A percentile compares a stretch with the other conserved stretches of the same genome.
Evolutionary conservation across 2,888 invertebrate genomes (phyloP).

Genomic region (Parascotia fuliginaria): DNA sequence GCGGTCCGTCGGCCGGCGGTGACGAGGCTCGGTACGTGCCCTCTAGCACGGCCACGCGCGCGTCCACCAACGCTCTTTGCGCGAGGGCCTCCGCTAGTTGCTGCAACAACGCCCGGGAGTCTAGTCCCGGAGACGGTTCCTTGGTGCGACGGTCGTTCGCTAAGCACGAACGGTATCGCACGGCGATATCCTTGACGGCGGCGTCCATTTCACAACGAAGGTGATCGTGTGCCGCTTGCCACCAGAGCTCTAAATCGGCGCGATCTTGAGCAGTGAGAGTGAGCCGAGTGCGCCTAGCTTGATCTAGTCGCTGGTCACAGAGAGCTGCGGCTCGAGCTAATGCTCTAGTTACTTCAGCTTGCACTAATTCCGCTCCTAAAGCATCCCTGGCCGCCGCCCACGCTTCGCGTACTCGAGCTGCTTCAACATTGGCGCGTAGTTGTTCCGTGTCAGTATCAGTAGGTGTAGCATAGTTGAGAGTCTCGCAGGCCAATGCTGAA

Average conservation of each 20-base stretch:
- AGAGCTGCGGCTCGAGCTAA: slow-evolving; percentile 89
- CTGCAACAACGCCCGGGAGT: slow-evolving; percentile 59
- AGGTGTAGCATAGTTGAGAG: slow-evolving; percentile 84
- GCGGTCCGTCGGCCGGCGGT: slow-evolving; percentile 37
- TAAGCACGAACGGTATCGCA: slow-evolving; percentile 88
- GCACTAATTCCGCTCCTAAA: slow-evolving; percentile 90
- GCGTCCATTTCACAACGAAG: slow-evolving; percentile 90
- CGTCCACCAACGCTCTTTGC: slow-evolving; percentile 87
- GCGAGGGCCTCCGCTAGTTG: slow-evolving; percentile 60
- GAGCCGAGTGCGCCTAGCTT: slow-evolving; percentile 84
- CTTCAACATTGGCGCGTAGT: slow-evolving; percentile 80
- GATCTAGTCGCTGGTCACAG: slow-evolving; percentile 87
- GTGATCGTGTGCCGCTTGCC: slow-evolving; percentile 90
- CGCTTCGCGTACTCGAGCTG: slow-evolving; percentile 90
- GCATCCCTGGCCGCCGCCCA: slow-evolving; percentile 91
- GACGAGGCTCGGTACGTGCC: slow-evolving; percentile 80
- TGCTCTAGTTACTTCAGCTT: slow-evolving; percentile 91
- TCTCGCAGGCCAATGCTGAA: slow-evolving; percentile 89
- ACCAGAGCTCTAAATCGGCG: slow-evolving; percentile 90
- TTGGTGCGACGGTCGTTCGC: slow-evolving; percentile 55
- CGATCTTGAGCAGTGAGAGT: slow-evolving; percentile 89
- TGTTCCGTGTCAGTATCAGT: slow-evolving; percentile 76
- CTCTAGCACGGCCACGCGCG: slow-evolving; percentile 89
- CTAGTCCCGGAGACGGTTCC: slow-evolving; percentile 67
- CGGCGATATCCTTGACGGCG: slow-evolving; percentile 88